Percentiles rank a stretch among this genome's conserved stretches.
phyloP scores from a whole-genome alignment of 2,888 invertebrate species.

The Xylocampa areola region DNA sequence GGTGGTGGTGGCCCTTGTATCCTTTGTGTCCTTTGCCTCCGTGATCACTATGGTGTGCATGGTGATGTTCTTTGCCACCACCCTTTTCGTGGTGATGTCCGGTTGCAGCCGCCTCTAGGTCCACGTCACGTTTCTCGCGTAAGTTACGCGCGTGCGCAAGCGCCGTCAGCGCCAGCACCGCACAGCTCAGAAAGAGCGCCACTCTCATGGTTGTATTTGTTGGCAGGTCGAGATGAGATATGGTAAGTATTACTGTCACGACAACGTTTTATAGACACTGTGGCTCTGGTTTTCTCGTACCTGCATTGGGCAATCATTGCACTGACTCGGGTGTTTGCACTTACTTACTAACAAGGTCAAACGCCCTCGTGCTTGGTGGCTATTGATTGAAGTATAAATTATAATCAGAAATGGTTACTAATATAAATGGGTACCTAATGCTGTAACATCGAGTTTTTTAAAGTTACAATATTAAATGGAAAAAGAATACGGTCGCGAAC shows the following conservation, averaged over 20 bases:
- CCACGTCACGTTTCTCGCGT: constrained; percentile 83
- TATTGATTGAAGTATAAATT: constrained; percentile 46
- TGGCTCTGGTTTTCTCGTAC: constrained; percentile 76
- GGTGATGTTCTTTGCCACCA: constrained; percentile 91
- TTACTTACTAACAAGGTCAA: constrained; percentile 78
- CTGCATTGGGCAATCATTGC: constrained; percentile 80
- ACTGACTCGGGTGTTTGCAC: constrained; percentile 69
- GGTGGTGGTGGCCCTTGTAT: constrained; percentile 91
- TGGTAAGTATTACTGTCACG: constrained; percentile 70
- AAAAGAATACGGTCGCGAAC: no score
- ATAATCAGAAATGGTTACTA: constrained; percentile 11
- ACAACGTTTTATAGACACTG: constrained; percentile 84
- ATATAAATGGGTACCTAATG: background rate
- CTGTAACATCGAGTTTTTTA: no score
- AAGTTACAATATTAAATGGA: no score
- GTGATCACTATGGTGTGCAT: constrained; percentile 90
- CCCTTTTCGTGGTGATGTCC: constrained; percentile 84
- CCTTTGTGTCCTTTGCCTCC: constrained; percentile 93
- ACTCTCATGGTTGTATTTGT: constrained; percentile 76
- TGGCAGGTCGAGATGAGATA: constrained; percentile 69
- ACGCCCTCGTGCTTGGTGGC: constrained; percentile 47
- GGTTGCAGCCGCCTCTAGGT: constrained; percentile 88
- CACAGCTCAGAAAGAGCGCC: constrained; percentile 72
- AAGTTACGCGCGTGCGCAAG: constrained; percentile 81
- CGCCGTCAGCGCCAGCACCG: constrained; percentile 77